These are phyloP conservation scores for Sebastolobus alascanus DNA, from an alignment of 2,797 vertebrate species.

Conservation along the genomic window DNA sequence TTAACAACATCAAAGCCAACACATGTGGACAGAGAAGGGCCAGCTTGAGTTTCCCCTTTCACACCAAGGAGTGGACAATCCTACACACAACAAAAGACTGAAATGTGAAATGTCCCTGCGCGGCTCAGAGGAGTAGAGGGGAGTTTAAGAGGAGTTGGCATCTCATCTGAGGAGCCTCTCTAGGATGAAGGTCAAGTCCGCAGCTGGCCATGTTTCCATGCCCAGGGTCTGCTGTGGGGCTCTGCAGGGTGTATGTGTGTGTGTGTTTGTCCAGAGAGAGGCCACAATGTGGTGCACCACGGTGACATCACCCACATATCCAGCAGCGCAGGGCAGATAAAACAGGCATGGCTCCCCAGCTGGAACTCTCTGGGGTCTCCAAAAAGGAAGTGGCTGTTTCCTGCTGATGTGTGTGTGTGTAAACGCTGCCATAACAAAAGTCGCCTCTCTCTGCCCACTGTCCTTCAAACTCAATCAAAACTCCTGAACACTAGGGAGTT, in stretches of 20 bases:
- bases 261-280: constrained; percentile 23
- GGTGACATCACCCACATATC: constrained; percentile 67
- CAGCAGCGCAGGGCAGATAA: constrained; percentile 53
- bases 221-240: constrained; percentile 35
- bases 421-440: constrained; percentile 70
- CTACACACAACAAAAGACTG: constrained; percentile 40
- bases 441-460: constrained; percentile 54
- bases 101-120: constrained; percentile 35
- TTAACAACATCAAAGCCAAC: constrained; percentile 69
- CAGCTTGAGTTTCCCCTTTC: constrained; percentile 56
- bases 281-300: constrained; percentile 45
- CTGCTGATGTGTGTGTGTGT: constrained; percentile 76
- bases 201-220: constrained; percentile 62
- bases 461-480: constrained; percentile 49
- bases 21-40: constrained; percentile 59
- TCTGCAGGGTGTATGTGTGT: constrained; percentile 17
- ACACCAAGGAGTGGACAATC: constrained; percentile 38
- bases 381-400: constrained; percentile 82
- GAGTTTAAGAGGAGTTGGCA: constrained; percentile 67
- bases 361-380: constrained; percentile 57
- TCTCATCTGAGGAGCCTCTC: constrained; percentile 66
- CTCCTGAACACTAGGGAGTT: constrained; percentile 1
- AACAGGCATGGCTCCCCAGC: constrained; percentile 49
- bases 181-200: constrained; percentile 58
- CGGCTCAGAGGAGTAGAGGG: constrained; percentile 40